These are phyloP conservation scores for Pseudomugil gertrudae DNA, from an alignment of 2,797 vertebrate genomes.

Conservation along the genomic window DNA sequence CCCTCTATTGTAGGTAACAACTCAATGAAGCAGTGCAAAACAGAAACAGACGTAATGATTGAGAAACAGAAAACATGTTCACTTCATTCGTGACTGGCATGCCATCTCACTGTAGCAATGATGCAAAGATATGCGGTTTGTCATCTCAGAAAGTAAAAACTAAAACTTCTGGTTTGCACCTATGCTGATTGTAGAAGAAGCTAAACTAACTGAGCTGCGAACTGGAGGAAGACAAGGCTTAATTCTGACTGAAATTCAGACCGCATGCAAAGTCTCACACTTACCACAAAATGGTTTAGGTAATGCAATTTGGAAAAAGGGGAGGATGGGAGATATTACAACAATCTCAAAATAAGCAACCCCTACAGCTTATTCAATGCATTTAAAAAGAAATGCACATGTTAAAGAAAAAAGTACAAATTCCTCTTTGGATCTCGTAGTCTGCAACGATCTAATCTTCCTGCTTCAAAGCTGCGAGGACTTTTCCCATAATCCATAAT, in stretches of 20 bases:
- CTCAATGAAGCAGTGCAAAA: slow-evolving; percentile 21
- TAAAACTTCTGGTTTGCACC: slow-evolving; percentile 7
- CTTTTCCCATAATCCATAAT: slow-evolving; percentile 26
- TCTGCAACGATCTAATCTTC: slow-evolving; percentile 6
- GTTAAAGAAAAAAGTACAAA: slow-evolving; percentile 9
- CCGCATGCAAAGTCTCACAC: slow-evolving; percentile 96
- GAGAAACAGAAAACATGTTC: slow-evolving; percentile 9
- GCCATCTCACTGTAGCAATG: slow-evolving; percentile 31
- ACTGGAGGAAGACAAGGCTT: slow-evolving; percentile 84
- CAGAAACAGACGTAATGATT: slow-evolving; percentile 13
- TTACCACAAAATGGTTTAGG: slow-evolving; percentile 95
- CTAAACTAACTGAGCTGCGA: slow-evolving; percentile 36
- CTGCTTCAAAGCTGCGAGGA: neutral
- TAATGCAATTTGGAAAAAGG: slow-evolving; percentile 91
- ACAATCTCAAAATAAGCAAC: slow-evolving; percentile 82
- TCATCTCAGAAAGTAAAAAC: slow-evolving; percentile 15
- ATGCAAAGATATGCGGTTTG: slow-evolving; percentile 20
- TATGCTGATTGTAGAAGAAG: slow-evolving; percentile 19
- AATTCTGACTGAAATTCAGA: slow-evolving; percentile 89
- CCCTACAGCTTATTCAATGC: slow-evolving; percentile 61
- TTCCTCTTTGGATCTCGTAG: slow-evolving; percentile 1
- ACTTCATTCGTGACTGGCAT: slow-evolving; percentile 36
- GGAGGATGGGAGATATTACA: slow-evolving; percentile 88
- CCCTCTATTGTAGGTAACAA: slow-evolving; percentile 24
- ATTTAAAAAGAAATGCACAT: slow-evolving; percentile 11